phyloP scores from a whole-genome alignment of 2,113 vertebrate species.

The Xiphorhynchus elegans region DNA sequence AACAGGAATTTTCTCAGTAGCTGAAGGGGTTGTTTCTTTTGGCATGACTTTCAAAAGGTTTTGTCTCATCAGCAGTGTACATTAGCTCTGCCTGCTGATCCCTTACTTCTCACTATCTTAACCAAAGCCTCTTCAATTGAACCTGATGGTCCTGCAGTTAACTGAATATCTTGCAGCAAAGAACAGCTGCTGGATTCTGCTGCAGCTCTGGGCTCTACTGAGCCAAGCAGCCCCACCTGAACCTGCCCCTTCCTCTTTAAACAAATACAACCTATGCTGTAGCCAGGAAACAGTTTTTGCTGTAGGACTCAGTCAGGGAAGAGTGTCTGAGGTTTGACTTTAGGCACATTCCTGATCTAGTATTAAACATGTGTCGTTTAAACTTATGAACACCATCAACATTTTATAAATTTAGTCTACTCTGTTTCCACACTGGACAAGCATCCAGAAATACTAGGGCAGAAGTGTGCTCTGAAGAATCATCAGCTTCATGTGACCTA shows the following conservation, averaged over 20 bases:
- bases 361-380: not conserved
- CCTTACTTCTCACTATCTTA: not conserved
- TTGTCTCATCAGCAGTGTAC: not conserved
- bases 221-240: not conserved
- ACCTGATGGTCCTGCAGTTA: not conserved
- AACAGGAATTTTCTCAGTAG: slow-evolving; percentile 26
- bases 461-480: not conserved
- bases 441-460: not conserved
- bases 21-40: slow-evolving; percentile 1
- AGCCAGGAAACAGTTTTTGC: not conserved
- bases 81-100: not conserved
- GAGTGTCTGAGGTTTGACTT: not conserved
- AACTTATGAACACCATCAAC: not conserved
- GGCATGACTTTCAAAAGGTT: not conserved
- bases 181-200: not conserved
- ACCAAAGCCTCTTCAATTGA: not conserved
- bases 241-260: not conserved
- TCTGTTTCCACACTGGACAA: not conserved
- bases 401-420: not conserved
- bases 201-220: not conserved
- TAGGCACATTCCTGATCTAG: not conserved
- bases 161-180: not conserved
- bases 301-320: not conserved
- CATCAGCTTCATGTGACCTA: not conserved
- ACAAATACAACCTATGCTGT: not conserved